Evolutionary conservation across 1,140 invertebrate genomes (phyloP).

Genomic region (Stratiolaelaps scimitus): DNA sequence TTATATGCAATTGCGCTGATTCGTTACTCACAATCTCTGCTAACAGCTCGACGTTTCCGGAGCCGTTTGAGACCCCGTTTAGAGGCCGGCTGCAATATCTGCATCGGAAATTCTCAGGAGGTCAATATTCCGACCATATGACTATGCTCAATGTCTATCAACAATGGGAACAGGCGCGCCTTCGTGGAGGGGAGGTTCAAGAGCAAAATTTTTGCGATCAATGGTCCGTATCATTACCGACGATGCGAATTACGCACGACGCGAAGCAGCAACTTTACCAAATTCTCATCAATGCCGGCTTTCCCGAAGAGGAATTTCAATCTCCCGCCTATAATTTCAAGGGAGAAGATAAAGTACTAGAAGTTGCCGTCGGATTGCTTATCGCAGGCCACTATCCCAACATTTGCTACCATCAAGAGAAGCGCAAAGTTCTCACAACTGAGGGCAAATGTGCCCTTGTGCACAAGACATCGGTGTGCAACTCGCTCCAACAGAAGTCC

Average conservation of each 20-base stretch:
- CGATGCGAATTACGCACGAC: constrained; percentile 74
- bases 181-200: constrained; percentile 56
- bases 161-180: constrained; percentile 64
- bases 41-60: constrained; percentile 77
- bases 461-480: constrained; percentile 91
- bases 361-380: constrained; percentile 64
- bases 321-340: constrained; percentile 40
- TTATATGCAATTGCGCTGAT: constrained; percentile 55
- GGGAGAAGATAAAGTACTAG: constrained; percentile 63
- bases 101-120: constrained; percentile 68
- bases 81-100: constrained; percentile 52
- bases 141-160: constrained; percentile 85
- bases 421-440: constrained; percentile 84
- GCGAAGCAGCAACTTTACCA: constrained; percentile 82
- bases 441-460: constrained; percentile 86
- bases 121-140: constrained; percentile 80
- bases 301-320: constrained; percentile 62
- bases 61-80: constrained; percentile 57
- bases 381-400: constrained; percentile 89
- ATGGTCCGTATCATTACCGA: constrained; percentile 73
- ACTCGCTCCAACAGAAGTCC: constrained; percentile 55
- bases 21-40: constrained; percentile 83
- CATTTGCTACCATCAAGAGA: constrained; percentile 87
- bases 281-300: constrained; percentile 63
- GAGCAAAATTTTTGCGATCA: constrained; percentile 76